phyloP scores from a whole-genome alignment of 53 echinoderm and acorn worm genomes.

The Holothuria scabra region DNA sequence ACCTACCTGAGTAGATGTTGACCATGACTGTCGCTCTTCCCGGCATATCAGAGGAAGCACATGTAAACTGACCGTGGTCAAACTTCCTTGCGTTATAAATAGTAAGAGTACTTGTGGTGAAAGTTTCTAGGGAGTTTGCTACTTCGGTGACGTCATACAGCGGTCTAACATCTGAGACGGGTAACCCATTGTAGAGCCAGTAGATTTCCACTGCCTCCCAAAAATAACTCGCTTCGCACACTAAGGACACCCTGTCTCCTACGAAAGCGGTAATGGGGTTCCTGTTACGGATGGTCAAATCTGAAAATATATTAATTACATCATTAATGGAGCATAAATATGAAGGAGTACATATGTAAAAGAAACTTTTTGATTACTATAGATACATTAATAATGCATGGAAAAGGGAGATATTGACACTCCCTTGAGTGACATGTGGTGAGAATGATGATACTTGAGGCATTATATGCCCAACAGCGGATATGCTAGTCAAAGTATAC shows the following conservation, averaged over 20 bases:
- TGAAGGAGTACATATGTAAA: too few relatives aligned
- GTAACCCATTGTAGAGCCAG: slow-evolving; percentile 31
- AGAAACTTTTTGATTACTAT: too few relatives aligned
- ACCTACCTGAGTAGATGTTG: neutral
- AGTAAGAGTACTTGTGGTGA: slow-evolving; percentile 17
- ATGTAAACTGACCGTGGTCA: slow-evolving; percentile 1
- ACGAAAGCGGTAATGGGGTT: slow-evolving; percentile 32
- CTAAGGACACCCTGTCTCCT: slow-evolving; percentile 6
- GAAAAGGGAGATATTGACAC: too few relatives aligned
- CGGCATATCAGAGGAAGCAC: slow-evolving; percentile 29
- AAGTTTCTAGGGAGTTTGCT: neutral
- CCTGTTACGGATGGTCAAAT: neutral
- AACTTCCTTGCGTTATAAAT: slow-evolving; percentile 1
- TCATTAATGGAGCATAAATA: too few relatives aligned
- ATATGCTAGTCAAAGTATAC: too few relatives aligned
- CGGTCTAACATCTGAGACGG: slow-evolving; percentile 10
- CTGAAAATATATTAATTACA: neutral
- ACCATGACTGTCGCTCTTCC: neutral
- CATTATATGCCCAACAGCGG: too few relatives aligned
- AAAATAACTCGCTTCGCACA: neutral
- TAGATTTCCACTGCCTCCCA: slow-evolving; percentile 43
- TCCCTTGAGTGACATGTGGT: too few relatives aligned
- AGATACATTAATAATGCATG: too few relatives aligned
- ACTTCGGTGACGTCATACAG: slow-evolving; percentile 16
- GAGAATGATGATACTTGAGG: too few relatives aligned